Evolutionary conservation across 2,113 vertebrate species (phyloP).

Genomic region (Pipa parva): DNA sequence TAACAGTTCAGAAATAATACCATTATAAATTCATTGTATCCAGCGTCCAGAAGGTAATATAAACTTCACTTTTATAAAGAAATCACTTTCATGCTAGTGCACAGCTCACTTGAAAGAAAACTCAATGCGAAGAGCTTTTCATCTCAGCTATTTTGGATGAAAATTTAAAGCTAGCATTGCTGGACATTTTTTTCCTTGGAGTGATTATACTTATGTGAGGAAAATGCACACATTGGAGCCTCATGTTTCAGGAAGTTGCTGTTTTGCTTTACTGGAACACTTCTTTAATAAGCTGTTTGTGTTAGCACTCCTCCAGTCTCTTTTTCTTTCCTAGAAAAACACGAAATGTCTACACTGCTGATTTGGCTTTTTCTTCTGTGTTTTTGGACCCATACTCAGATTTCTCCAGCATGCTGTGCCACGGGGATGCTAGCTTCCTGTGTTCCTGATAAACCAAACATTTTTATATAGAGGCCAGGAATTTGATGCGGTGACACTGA

Average conservation of each 20-base stretch:
- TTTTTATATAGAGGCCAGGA: constrained; percentile 1
- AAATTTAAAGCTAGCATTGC: constrained; percentile 23
- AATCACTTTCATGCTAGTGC: not conserved
- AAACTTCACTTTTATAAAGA: not conserved
- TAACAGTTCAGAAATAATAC: not conserved
- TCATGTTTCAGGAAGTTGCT: constrained; percentile 35
- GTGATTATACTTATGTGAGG: constrained; percentile 17
- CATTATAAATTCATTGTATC: not conserved
- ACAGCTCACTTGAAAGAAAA: not conserved
- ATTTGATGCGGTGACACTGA: not conserved
- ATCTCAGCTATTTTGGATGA: not conserved
- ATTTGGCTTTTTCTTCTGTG: not conserved
- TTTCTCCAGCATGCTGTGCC: constrained; percentile 10
- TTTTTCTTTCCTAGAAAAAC: constrained; percentile 37
- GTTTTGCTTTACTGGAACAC: constrained; percentile 29
- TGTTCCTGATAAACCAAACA: constrained; percentile 28
- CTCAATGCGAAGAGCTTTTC: constrained; percentile 3
- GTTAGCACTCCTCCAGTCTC: constrained; percentile 31
- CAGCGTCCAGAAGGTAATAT: not conserved
- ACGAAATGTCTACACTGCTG: constrained; percentile 24
- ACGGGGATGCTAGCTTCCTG: constrained; percentile 9
- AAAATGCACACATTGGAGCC: constrained; percentile 7
- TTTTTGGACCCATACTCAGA: constrained; percentile 4
- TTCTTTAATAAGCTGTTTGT: constrained; percentile 30
- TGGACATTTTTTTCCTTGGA: constrained; percentile 20